phyloP scores from a whole-genome alignment of 1,140 invertebrate genomes.

The Tribolium madens region DNA sequence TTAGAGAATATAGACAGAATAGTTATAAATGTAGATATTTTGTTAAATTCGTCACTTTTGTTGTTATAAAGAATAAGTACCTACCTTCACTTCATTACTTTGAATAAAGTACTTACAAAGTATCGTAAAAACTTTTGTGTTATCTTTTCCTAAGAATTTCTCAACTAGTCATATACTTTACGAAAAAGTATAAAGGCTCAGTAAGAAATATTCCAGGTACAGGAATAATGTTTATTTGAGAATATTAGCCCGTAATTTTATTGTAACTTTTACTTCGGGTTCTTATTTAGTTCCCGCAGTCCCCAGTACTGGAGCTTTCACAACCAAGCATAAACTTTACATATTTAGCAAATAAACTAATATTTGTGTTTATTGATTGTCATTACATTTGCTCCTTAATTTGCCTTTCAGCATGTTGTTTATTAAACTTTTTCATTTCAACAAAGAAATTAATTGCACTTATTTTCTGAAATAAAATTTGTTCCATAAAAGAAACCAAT shows the following conservation, averaged over 20 bases:
- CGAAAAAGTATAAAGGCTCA: not conserved
- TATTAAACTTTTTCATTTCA: not conserved
- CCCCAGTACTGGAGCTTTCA: no score
- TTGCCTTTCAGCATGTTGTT: not conserved
- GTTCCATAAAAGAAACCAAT: constrained; percentile 5
- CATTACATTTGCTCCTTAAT: not conserved
- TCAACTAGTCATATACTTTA: not conserved
- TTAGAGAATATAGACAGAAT: no score
- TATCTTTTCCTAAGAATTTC: not conserved
- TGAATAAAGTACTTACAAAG: not conserved
- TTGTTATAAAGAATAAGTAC: not conserved
- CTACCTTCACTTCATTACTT: not conserved
- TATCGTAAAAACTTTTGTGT: not conserved
- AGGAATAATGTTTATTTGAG: not conserved
- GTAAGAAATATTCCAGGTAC: not conserved
- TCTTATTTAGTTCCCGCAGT: not conserved
- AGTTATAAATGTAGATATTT: no score
- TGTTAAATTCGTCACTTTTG: no score
- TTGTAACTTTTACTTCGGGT: not conserved
- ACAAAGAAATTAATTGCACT: constrained; percentile 25
- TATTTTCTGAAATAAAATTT: not conserved
- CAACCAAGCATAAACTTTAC: no score
- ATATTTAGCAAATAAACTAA: no score
- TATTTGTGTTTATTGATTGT: not conserved
- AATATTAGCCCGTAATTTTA: not conserved